phyloP scores from a whole-genome alignment of 2,888 invertebrate genomes.

The Invenusta paracnida region DNA sequence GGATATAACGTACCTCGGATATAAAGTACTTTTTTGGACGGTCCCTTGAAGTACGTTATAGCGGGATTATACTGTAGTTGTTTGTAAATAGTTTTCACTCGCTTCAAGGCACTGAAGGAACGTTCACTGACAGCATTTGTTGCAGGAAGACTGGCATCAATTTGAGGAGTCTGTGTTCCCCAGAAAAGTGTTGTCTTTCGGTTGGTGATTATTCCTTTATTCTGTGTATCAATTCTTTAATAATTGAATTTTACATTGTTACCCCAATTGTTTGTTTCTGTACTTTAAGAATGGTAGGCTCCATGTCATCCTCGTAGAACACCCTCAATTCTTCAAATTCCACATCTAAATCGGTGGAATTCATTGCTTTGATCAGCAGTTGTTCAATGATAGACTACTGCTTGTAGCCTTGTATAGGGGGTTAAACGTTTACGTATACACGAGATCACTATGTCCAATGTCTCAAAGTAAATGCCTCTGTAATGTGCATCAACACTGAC shows the following conservation, averaged over 20 bases:
- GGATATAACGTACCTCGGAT: too few species aligned
- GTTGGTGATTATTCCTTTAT: neutral
- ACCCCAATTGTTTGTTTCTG: neutral
- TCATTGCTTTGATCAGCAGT: constrained; percentile 17
- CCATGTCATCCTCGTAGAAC: neutral
- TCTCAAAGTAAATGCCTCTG: constrained; percentile 9
- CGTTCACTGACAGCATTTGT: neutral
- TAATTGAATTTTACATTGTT: neutral
- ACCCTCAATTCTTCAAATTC: constrained; percentile 17
- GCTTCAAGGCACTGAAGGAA: constrained; percentile 26
- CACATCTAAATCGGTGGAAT: constrained; percentile 2
- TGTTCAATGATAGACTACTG: constrained; percentile 2
- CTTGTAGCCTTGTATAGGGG: constrained; percentile 2
- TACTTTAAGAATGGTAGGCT: neutral
- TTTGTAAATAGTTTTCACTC: constrained; percentile 7
- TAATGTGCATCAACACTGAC: constrained; percentile 1
- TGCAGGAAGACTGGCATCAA: constrained; percentile 18
- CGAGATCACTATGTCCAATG: constrained; percentile 16
- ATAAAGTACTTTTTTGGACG: too few species aligned
- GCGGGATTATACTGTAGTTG: too few species aligned
- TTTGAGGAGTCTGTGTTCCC: neutral
- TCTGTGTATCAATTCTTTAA: constrained; percentile 17
- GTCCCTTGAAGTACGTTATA: too few species aligned
- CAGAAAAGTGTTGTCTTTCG: neutral
- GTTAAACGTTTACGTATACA: neutral